Base-by-base conservation (phyloP, 1,140 invertebrate genomes). In the Drosophila equinoxialis region DNA sequence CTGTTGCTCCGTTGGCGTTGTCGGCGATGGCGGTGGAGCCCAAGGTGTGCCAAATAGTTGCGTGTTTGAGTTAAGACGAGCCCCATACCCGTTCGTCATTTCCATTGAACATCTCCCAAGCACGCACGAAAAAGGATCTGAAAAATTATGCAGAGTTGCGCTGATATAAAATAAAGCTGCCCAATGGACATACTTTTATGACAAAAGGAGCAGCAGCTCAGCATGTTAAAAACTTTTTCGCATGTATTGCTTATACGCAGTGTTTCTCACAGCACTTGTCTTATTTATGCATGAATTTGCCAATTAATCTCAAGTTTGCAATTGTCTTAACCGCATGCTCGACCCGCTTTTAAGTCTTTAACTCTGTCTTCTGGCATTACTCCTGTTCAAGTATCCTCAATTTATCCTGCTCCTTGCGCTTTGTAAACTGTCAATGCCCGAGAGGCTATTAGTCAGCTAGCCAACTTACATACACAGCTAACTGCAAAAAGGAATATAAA, bases 31-130 rank as follows among this genome's bases (percentile, higher is more conserved):
- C 11, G 37, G 37, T 39, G 42, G 42, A 30, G 14, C 6, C 2
- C 13, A 33, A 63, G 66, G 58, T 77, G 57, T 11, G 69, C 59
- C 51, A 62, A 64, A 35, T 58, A 60, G 59, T 54, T 60, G 61
- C 54, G n/a, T 63, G 48, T 71, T 41, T 35, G 41, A 57, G 41
- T 39, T 39, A 61, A 64, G 55, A 60, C 17, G 30, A 4, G 33
- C 10, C 17, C 33, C 41, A 30, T 14, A 8, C 14, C 6, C n/a
- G 8, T 14, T 45, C 14, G 1, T 8, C 14, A 14, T 17, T 7
- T 48, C 17, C 30, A 30, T 30, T 30, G 30, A 30, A 3, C 30
- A 30, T 30, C 30, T 30, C 30, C 30, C 30, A 30, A 30, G 30
- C 30, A 30, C 30, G 30, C 30, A 30, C 30, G 30, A 48, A 20